Percentiles rank a stretch among this genome's conserved stretches.
phyloP scores from a whole-genome alignment of 2,888 invertebrate species.

The Anodontia alba region DNA sequence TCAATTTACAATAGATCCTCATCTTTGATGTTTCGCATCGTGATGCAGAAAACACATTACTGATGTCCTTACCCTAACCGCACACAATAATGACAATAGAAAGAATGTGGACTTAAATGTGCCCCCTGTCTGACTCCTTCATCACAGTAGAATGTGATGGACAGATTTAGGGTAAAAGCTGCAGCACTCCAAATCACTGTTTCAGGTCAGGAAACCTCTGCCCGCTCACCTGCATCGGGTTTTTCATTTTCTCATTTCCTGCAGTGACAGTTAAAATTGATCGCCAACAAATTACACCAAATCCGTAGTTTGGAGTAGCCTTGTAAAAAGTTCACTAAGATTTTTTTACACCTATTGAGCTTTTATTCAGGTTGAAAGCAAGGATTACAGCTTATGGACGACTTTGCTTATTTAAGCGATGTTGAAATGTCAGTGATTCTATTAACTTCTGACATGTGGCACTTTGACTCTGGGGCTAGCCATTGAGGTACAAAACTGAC shows the following conservation, averaged over 20 bases:
- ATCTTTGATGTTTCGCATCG: conserved; percentile 7
- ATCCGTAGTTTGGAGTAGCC: neutral
- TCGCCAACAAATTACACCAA: conserved; percentile 16
- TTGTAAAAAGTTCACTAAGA: conserved; percentile 8
- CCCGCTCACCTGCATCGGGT: neutral
- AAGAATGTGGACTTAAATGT: conserved; percentile 12
- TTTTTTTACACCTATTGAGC: conserved; percentile 23
- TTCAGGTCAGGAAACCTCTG: neutral
- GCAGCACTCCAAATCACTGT: neutral
- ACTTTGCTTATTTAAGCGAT: conserved; percentile 32
- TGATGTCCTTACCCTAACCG: conserved; percentile 10
- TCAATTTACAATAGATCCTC: conserved; percentile 5
- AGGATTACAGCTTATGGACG: conserved; percentile 42
- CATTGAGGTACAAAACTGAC: neutral
- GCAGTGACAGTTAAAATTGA: conserved; percentile 14
- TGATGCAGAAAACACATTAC: conserved; percentile 4
- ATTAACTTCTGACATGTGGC: conserved; percentile 25
- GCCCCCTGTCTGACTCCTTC: conserved; percentile 17
- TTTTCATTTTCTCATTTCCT: conserved; percentile 5
- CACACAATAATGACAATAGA: conserved; percentile 8
- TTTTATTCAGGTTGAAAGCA: conserved; percentile 34
- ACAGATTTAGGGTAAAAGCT: conserved; percentile 17
- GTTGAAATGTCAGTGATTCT: conserved; percentile 23
- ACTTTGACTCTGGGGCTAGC: conserved; percentile 20
- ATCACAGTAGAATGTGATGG: neutral